Percentiles rank a stretch among this genome's conserved stretches.
phyloP scores from a whole-genome alignment of 2,888 invertebrate genomes.

The Oxytorus armatus region DNA sequence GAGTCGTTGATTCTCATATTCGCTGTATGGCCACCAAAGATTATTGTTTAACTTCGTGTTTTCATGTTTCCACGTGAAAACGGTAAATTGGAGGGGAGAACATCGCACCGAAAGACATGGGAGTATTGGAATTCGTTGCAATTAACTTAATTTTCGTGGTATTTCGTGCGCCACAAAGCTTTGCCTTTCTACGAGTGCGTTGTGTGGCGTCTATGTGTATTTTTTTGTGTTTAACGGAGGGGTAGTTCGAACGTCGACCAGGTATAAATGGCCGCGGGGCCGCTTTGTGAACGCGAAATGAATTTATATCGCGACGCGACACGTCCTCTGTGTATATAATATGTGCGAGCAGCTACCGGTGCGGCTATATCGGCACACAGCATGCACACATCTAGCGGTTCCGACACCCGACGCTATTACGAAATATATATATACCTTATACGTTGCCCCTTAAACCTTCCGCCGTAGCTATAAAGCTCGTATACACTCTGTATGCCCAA shows the following conservation, averaged over 20 bases:
- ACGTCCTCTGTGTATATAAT: constrained; percentile 36
- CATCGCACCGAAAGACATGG: too few relatives aligned
- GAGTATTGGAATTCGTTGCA: too few relatives aligned
- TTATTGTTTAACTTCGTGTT: too few relatives aligned
- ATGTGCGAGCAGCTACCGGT: constrained; percentile 46
- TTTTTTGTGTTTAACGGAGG: constrained; percentile 68
- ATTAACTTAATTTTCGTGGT: constrained; percentile 53
- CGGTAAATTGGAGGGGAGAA: constrained; percentile 60
- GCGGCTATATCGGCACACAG: constrained; percentile 53
- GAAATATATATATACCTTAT: constrained; percentile 11
- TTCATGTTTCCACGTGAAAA: constrained; percentile 68
- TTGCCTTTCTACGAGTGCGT: constrained; percentile 1
- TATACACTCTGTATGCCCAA: constrained; percentile 44
- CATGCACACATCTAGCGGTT: constrained; percentile 55
- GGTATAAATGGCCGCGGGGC: constrained; percentile 83
- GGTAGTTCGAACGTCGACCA: constrained; percentile 81
- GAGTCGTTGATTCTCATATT: too few relatives aligned
- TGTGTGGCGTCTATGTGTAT: constrained; percentile 8
- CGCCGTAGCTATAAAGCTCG: constrained; percentile 39
- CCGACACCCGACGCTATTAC: constrained; percentile 44
- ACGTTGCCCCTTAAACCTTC: constrained; percentile 33
- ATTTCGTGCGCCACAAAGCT: constrained; percentile 17
- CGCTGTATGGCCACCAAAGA: too few relatives aligned
- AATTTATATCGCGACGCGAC: constrained; percentile 77
- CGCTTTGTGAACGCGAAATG: constrained; percentile 81